Evolutionary conservation across 2,888 invertebrate species (phyloP).

Genomic region (Cotesia congregata): DNA sequence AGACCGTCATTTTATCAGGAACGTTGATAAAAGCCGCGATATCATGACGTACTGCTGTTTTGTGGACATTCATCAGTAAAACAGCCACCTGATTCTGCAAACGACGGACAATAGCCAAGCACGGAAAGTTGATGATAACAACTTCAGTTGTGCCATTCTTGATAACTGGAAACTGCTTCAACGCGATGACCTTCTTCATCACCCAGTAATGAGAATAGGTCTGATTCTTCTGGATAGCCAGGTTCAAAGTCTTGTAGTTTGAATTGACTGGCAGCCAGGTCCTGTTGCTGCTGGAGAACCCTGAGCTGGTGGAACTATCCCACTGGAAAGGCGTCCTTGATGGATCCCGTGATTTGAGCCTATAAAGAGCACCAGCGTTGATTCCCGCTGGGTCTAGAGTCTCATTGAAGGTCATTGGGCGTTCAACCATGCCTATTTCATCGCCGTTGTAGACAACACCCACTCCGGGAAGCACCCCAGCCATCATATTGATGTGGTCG

Average conservation of each 20-base stretch:
- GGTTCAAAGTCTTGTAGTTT: conserved; percentile 75
- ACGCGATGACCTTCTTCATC: conserved; percentile 69
- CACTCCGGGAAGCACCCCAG: conserved; percentile 77
- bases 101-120: conserved; percentile 49
- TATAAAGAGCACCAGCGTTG: conserved; percentile 75
- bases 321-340: conserved; percentile 78
- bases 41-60: conserved; percentile 44
- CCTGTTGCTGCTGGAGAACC: conserved; percentile 73
- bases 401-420: conserved; percentile 74
- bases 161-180: conserved; percentile 71
- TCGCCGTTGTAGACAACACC: conserved; percentile 84
- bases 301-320: conserved; percentile 74
- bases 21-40: conserved; percentile 50
- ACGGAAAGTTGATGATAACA: conserved; percentile 46
- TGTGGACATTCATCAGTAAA: conserved; percentile 50
- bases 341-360: conserved; percentile 60
- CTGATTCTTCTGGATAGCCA: conserved; percentile 72
- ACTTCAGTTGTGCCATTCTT: conserved; percentile 68
- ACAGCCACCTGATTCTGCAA: conserved; percentile 41
- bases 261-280: conserved; percentile 80
- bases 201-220: conserved; percentile 70
- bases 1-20: conserved; percentile 49
- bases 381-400: conserved; percentile 78
- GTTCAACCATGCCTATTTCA: conserved; percentile 84
- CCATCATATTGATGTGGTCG: conserved; percentile 74